phyloP scores from a whole-genome alignment of 2,888 invertebrate species.

The Drosophila leonis region DNA sequence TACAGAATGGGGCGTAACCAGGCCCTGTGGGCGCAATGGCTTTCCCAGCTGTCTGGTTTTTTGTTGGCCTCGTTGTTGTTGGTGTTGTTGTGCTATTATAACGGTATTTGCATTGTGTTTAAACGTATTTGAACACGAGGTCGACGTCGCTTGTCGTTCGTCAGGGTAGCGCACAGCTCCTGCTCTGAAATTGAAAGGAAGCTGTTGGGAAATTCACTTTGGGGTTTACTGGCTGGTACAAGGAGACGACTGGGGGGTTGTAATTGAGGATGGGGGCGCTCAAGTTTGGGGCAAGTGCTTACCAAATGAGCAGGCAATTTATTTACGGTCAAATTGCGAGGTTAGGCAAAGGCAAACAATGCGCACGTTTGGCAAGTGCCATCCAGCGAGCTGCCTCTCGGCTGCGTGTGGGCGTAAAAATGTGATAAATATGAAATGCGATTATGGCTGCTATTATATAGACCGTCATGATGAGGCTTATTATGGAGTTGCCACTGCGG shows the following conservation, averaged over 20 bases:
- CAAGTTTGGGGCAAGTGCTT: conserved; percentile 66
- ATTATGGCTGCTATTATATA: conserved; percentile 81
- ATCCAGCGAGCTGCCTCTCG: conserved; percentile 11
- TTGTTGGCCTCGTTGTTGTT: conserved; percentile 56
- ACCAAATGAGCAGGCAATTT: conserved; percentile 84
- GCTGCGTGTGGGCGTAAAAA: conserved; percentile 76
- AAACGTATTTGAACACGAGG: conserved; percentile 79
- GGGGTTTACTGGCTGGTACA: conserved; percentile 9
- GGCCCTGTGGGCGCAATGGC: conserved; percentile 58
- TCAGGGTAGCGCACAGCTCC: conserved; percentile 49
- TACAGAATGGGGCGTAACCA: conserved; percentile 59
- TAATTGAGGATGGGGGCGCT: background rate
- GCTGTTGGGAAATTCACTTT: conserved; percentile 74
- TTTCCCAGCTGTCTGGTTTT: conserved; percentile 68
- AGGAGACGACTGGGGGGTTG: background rate
- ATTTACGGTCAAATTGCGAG: conserved; percentile 84
- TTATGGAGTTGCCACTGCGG: conserved; percentile 75
- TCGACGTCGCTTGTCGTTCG: conserved; percentile 34
- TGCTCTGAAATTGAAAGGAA: conserved; percentile 51
- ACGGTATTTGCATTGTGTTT: conserved; percentile 84
- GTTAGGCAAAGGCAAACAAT: conserved; percentile 72
- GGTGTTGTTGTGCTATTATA: conserved; percentile 79
- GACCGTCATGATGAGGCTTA: conserved; percentile 75
- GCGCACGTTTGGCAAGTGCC: conserved; percentile 40
- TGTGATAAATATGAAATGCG: conserved; percentile 83